These are phyloP conservation scores for Etheostoma perlongum DNA, from an alignment of 2,797 vertebrate genomes.

Conservation along the genomic window DNA sequence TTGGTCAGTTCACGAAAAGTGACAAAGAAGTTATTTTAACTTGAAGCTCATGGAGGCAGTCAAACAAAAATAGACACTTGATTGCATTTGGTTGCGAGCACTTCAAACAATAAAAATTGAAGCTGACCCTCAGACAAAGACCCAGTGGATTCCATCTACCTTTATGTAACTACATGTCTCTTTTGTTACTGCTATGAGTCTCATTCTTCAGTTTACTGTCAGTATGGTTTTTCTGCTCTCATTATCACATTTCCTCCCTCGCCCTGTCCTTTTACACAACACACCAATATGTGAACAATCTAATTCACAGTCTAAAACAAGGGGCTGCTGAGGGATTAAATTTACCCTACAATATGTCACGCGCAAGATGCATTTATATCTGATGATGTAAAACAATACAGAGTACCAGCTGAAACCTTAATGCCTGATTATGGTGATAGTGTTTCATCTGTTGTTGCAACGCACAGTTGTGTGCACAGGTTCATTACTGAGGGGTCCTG, in stretches of 20 bases:
- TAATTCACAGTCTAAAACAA: constrained; percentile 65
- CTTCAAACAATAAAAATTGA: not conserved
- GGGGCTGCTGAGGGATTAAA: constrained; percentile 43
- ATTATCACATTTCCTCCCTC: constrained; percentile 62
- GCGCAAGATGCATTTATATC: constrained; percentile 50
- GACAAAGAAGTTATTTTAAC: constrained; percentile 8
- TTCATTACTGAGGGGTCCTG: constrained; percentile 59
- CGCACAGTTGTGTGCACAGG: constrained; percentile 39
- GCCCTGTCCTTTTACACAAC: constrained; percentile 44
- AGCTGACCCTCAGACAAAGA: not conserved
- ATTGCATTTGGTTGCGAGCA: not conserved
- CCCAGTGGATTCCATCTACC: not conserved
- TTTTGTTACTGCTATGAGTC: not conserved
- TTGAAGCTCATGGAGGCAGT: not conserved
- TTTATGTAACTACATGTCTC: constrained; percentile 2
- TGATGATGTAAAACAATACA: constrained; percentile 71
- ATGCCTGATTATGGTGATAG: constrained; percentile 67
- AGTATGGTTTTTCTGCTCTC: constrained; percentile 39
- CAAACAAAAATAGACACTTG: not conserved
- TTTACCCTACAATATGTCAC: constrained; percentile 54
- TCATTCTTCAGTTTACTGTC: constrained; percentile 33
- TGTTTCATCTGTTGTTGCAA: constrained; percentile 55
- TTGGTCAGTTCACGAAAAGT: not conserved
- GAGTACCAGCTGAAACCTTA: constrained; percentile 51
- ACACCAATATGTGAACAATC: constrained; percentile 61